phyloP scores from a whole-genome alignment of 2,888 invertebrate genomes.

The Lathronympha strigana region DNA sequence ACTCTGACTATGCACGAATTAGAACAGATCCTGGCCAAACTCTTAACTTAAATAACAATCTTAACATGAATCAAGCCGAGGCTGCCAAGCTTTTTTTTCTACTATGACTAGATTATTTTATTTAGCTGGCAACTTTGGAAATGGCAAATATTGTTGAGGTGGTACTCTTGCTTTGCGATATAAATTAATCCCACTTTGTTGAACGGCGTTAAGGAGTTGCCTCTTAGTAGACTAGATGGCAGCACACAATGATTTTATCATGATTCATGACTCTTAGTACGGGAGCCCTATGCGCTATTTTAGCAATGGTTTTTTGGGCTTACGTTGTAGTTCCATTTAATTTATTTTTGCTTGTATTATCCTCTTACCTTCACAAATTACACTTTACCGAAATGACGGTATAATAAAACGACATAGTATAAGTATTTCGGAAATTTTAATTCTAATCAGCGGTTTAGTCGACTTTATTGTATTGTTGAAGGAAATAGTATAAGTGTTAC shows the following conservation, averaged over 20 bases:
- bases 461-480: constrained; percentile 4
- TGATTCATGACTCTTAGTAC: not conserved
- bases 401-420: constrained; percentile 23
- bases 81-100: too few relatives aligned
- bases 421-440: constrained; percentile 30
- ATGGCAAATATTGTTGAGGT: constrained; percentile 2
- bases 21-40: too few relatives aligned
- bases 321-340: not conserved
- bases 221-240: constrained; percentile 9
- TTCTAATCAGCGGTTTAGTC: constrained; percentile 10
- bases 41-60: too few relatives aligned
- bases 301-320: not conserved
- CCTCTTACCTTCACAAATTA: not conserved
- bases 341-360: not conserved
- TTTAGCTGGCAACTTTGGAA: constrained; percentile 5
- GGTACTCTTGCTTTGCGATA: not conserved
- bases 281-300: constrained; percentile 5
- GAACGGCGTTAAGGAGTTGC: not conserved
- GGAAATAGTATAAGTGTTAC: constrained; percentile 21
- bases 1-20: too few relatives aligned
- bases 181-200: not conserved
- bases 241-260: not conserved
- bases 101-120: not conserved
- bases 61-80: too few relatives aligned
- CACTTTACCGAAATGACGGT: not conserved